phyloP scores from a whole-genome alignment of 1,140 invertebrate species.

The Achatina immaculata region DNA sequence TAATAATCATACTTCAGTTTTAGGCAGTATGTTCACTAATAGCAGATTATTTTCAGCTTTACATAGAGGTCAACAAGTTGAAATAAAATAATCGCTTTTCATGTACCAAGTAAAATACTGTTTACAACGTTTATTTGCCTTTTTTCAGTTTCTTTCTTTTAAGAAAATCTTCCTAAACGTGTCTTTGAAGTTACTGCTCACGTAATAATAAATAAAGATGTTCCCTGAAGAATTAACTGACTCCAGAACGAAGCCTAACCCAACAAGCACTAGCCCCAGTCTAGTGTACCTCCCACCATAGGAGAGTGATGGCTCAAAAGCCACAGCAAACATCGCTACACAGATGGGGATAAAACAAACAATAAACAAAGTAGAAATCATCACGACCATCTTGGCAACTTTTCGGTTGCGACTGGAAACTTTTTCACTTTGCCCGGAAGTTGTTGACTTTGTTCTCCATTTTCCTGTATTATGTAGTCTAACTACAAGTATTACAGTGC shows the following conservation, averaged over 20 bases:
- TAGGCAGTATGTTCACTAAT: too few relatives aligned
- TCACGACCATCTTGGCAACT: not conserved
- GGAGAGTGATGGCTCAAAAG: not conserved
- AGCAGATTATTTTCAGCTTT: too few relatives aligned
- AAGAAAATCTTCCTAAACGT: not conserved
- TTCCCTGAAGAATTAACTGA: not conserved
- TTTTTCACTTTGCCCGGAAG: not conserved
- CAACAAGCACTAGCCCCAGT: not conserved
- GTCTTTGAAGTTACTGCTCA: not conserved
- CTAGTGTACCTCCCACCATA: not conserved
- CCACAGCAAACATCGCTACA: not conserved
- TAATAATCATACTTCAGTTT: too few relatives aligned
- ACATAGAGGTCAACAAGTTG: too few relatives aligned
- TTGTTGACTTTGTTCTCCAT: not conserved
- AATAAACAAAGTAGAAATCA: not conserved
- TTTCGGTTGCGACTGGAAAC: not conserved
- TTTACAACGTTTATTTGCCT: too few relatives aligned
- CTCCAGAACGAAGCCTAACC: not conserved
- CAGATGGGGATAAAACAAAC: not conserved
- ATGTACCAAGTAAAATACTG: too few relatives aligned
- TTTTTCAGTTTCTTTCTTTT: too few relatives aligned
- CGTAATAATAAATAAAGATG: not conserved
- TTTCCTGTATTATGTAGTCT: not conserved
- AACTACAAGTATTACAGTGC: not conserved
- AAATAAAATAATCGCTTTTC: too few relatives aligned